phyloP scores from a whole-genome alignment of 2,888 invertebrate species.

The Hemithea aestivaria region DNA sequence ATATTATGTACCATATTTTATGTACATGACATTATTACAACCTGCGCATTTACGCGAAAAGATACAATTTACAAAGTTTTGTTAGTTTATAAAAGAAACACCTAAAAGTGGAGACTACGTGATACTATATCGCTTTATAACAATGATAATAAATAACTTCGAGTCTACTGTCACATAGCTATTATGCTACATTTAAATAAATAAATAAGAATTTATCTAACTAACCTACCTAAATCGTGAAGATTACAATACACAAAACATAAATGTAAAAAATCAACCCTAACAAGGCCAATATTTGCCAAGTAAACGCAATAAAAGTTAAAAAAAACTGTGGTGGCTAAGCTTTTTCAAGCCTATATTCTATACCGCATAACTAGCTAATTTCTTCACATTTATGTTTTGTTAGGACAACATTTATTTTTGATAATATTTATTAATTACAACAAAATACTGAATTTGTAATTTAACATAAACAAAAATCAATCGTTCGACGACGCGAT shows the following conservation, averaged over 20 bases:
- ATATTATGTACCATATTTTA: conserved; percentile 30
- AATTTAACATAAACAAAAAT: conserved; percentile 33
- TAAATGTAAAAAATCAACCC: too few relatives aligned
- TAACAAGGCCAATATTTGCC: too few relatives aligned
- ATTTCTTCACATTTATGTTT: too few relatives aligned
- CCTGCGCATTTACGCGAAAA: conserved; percentile 30
- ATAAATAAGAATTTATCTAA: conserved; percentile 74
- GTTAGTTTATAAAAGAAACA: conserved; percentile 30
- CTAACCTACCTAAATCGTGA: conserved; percentile 65
- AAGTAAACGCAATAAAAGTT: too few relatives aligned
- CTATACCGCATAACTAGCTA: too few relatives aligned
- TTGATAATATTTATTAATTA: too few relatives aligned
- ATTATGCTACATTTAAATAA: conserved; percentile 66
- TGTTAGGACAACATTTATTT: too few relatives aligned
- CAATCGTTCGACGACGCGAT: conserved; percentile 35
- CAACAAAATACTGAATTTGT: conserved; percentile 67
- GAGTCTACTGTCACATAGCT: conserved; percentile 48
- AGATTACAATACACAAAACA: too few relatives aligned
- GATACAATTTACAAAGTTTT: conserved; percentile 26
- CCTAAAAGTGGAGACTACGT: conserved; percentile 53
- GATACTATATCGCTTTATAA: conserved; percentile 56
- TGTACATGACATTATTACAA: conserved; percentile 32
- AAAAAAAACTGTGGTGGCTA: too few relatives aligned
- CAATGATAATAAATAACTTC: conserved; percentile 61
- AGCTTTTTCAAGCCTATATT: too few relatives aligned